Conservation (phyloP, 2,888 invertebrate species). For the Tetanocera ferruginea region DNA sequence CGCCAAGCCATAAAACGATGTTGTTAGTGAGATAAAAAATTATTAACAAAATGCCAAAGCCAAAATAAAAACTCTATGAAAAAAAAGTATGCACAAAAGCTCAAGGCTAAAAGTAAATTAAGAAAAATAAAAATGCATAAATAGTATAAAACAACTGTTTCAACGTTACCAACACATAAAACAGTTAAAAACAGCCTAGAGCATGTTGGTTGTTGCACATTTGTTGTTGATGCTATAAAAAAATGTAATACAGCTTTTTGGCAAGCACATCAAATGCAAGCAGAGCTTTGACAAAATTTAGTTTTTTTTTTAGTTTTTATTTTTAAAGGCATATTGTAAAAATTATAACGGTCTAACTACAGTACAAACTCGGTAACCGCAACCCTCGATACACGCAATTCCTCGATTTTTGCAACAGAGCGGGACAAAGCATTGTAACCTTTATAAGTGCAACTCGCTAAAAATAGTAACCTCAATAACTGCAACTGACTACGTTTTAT, state of each 20-base stretch:
- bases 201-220: conserved; percentile 9
- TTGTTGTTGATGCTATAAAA: not conserved
- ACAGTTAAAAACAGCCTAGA: not conserved
- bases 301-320: too few species aligned
- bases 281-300: too few species aligned
- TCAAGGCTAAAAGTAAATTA: not conserved
- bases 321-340: too few species aligned
- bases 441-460: too few species aligned
- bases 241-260: not conserved
- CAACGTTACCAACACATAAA: not conserved
- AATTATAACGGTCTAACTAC: too few species aligned
- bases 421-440: too few species aligned
- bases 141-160: not conserved
- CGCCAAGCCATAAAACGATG: not conserved
- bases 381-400: too few species aligned
- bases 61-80: not conserved
- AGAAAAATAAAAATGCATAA: not conserved
- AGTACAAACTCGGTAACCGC: too few species aligned
- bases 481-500: not conserved
- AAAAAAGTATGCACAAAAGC: not conserved
- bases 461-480: not conserved
- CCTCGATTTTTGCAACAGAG: too few species aligned
- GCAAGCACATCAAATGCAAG: not conserved
- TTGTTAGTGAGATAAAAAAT: not conserved
- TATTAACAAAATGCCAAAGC: not conserved